Evolutionary conservation across 2,888 invertebrate species (phyloP).

Genomic region (Parochlus steinenii): DNA sequence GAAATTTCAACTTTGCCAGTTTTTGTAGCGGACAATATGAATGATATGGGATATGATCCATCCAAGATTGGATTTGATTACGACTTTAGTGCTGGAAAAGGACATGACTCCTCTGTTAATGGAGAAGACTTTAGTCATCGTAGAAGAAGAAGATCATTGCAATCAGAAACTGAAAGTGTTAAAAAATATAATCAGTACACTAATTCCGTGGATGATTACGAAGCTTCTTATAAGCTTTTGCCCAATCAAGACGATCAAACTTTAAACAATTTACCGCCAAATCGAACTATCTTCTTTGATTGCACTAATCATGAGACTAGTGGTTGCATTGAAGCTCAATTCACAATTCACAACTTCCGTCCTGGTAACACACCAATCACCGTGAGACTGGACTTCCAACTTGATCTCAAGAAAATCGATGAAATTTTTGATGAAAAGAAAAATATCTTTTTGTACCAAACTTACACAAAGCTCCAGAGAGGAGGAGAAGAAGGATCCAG

Average conservation of each 20-base stretch:
- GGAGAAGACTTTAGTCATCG: not conserved
- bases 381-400: conserved; percentile 23
- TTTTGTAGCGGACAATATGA: conserved; percentile 13
- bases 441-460: conserved; percentile 27
- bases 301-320: conserved; percentile 24
- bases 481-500: conserved; percentile 19
- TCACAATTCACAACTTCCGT: conserved; percentile 24
- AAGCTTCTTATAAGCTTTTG: conserved; percentile 2
- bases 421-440: conserved; percentile 27
- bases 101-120: not conserved
- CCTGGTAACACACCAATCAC: conserved; percentile 21
- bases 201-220: conserved; percentile 4
- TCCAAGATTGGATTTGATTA: conserved; percentile 13
- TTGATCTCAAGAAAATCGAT: conserved; percentile 27
- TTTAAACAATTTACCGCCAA: conserved; percentile 21
- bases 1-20: conserved; percentile 17
- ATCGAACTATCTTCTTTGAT: conserved; percentile 30
- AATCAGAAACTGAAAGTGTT: not conserved
- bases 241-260: conserved; percentile 10
- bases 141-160: not conserved
- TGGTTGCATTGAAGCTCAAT: conserved; percentile 24
- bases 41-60: conserved; percentile 15
- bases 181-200: conserved; percentile 8
- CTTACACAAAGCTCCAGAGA: conserved; percentile 22
- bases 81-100: conserved; percentile 2